Conservation (phyloP, 2,113 vertebrate species). For the Pithys albifrons region DNA sequence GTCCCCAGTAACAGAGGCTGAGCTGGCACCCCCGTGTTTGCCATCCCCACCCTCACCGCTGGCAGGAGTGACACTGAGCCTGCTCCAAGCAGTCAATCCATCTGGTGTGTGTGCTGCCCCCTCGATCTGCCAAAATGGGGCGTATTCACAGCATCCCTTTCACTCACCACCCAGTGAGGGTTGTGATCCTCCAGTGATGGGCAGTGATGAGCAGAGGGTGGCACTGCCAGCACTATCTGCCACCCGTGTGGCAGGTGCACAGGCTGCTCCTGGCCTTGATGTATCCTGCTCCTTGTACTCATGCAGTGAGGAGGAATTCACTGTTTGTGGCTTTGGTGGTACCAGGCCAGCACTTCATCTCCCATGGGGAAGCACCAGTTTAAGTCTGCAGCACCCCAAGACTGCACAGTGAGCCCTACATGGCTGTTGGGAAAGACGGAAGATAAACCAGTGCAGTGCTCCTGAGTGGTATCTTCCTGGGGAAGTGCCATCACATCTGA, state of each 20-base stretch:
- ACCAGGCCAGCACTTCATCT: neutral
- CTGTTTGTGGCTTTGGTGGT: neutral
- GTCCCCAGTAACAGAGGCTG: neutral
- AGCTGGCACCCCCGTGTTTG: rapidly evolving
- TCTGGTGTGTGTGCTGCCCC: neutral
- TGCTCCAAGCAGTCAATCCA: neutral
- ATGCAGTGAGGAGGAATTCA: neutral
- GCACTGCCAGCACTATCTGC: neutral
- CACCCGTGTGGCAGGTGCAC: rapidly evolving
- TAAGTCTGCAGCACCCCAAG: neutral
- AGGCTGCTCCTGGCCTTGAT: neutral
- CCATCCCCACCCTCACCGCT: neutral
- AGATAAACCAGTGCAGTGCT: neutral
- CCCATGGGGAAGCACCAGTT: rapidly evolving
- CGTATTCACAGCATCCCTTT: neutral
- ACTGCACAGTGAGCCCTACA: neutral
- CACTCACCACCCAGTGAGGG: neutral
- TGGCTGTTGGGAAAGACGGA: neutral
- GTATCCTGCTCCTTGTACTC: neutral
- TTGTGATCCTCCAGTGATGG: neutral
- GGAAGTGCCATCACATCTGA: neutral
- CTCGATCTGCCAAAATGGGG: neutral
- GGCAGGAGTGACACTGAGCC: neutral
- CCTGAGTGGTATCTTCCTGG: neutral
- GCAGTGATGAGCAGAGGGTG: neutral